phyloP scores from a whole-genome alignment of 2,797 vertebrate genomes.

The Tamandua tetradactyla region DNA sequence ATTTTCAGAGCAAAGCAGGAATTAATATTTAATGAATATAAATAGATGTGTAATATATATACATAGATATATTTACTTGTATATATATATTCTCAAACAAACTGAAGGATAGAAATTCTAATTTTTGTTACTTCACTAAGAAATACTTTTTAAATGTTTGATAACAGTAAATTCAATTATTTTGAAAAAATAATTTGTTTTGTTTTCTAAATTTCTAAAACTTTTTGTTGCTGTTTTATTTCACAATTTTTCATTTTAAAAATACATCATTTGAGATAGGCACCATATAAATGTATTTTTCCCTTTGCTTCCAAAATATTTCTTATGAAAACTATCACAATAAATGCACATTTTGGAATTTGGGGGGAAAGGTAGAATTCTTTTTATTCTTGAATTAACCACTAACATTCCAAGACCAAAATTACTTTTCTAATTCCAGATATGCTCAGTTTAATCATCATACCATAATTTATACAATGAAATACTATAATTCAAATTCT shows the following conservation, averaged over 20 bases:
- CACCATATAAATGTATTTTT: background rate
- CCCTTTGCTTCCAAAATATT: background rate
- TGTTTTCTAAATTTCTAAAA: background rate
- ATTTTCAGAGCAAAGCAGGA: background rate
- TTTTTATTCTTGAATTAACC: background rate
- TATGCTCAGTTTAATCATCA: background rate
- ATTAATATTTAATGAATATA: background rate
- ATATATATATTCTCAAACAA: background rate
- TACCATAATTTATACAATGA: background rate
- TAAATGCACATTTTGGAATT: background rate
- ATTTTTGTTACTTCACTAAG: background rate
- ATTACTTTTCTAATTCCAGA: background rate
- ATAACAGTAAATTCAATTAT: background rate
- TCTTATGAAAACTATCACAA: background rate
- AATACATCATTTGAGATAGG: background rate
- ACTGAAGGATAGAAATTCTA: background rate
- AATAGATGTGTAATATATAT: background rate
- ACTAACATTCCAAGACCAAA: background rate
- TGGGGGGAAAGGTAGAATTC: background rate
- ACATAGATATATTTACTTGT: background rate
- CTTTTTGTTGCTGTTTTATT: background rate
- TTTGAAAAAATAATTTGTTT: background rate
- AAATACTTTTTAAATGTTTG: background rate
- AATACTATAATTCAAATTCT: background rate
- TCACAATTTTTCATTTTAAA: background rate